Percentiles rank a stretch among this genome's conserved stretches.
These are phyloP conservation scores for Drosophila malerkotliana DNA, from an alignment of 1,140 invertebrate species.

Conservation along the genomic window DNA sequence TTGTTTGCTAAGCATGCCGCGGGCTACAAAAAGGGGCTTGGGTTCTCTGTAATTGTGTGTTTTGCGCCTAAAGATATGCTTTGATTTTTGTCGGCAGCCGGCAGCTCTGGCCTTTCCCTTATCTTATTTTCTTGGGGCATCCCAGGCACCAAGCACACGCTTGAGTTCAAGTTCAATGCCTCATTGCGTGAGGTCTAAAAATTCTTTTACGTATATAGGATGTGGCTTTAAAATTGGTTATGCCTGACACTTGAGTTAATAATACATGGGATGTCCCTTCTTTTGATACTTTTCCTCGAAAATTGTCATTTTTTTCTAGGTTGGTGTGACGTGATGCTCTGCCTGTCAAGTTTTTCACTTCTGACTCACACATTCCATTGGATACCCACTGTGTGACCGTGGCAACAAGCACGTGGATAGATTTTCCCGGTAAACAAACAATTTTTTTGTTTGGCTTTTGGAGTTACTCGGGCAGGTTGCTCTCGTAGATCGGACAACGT, in stretches of 20 bases:
- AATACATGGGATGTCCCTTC: constrained; percentile 14
- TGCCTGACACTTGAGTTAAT: constrained; percentile 35
- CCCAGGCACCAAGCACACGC: no score
- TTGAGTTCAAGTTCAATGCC: constrained; percentile 62
- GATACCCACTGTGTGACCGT: constrained; percentile 13
- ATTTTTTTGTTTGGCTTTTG: background rate
- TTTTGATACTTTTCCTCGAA: constrained; percentile 4
- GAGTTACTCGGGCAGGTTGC: constrained; percentile 19
- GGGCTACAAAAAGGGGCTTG: constrained; percentile 1
- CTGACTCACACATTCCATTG: background rate
- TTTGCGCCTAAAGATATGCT: constrained; percentile 70
- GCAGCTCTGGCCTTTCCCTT: constrained; percentile 5
- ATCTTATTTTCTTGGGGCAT: constrained; percentile 18
- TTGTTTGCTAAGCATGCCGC: constrained; percentile 58
- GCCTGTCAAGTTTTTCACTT: constrained; percentile 14
- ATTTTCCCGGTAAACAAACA: constrained; percentile 1
- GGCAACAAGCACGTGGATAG: constrained; percentile 57
- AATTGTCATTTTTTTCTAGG: background rate
- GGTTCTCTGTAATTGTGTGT: constrained; percentile 41
- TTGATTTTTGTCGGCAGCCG: constrained; percentile 46
- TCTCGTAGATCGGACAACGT: constrained; percentile 25
- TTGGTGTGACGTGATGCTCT: constrained; percentile 2
- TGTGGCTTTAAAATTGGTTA: constrained; percentile 22
- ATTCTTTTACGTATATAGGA: background rate
- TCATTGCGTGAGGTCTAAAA: constrained; percentile 32